Evolutionary conservation across 2,797 vertebrate species (phyloP).

Genomic region (Scleropages formosus): DNA sequence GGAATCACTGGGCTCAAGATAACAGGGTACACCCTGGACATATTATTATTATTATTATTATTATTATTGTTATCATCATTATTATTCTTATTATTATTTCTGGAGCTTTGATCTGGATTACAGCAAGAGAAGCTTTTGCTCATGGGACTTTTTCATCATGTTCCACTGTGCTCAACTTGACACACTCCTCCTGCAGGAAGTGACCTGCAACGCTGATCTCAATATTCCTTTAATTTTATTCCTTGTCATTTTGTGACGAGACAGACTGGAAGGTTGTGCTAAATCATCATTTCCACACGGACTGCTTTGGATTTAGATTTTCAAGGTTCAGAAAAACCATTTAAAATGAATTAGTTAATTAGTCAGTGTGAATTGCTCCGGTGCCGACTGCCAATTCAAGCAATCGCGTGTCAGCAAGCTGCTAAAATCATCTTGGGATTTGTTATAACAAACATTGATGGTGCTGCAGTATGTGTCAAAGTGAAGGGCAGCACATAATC

Average conservation of each 20-base stretch:
- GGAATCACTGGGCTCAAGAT: too few species aligned
- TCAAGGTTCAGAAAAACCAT: constrained; percentile 40
- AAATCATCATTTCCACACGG: constrained; percentile 31
- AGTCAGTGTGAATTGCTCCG: constrained; percentile 25
- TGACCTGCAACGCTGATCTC: neutral
- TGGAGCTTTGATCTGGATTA: too few species aligned
- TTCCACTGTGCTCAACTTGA: too few species aligned
- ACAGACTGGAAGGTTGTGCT: constrained; percentile 17
- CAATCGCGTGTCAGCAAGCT: neutral
- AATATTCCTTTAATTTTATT: constrained; percentile 5
- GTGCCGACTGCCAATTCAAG: constrained; percentile 5
- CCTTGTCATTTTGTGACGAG: constrained; percentile 2
- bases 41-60: too few species aligned
- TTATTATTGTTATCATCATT: too few species aligned
- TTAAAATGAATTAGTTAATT: constrained; percentile 41
- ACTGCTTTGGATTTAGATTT: constrained; percentile 32
- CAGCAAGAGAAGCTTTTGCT: too few species aligned
- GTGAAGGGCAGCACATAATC: neutral
- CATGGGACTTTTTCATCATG: too few species aligned
- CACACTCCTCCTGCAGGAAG: too few species aligned
- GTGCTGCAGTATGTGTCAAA: neutral
- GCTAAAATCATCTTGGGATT: too few species aligned
- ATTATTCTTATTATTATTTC: too few species aligned
- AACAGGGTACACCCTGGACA: too few species aligned
- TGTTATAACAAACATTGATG: too few species aligned